Percentiles rank a stretch among this genome's conserved stretches.
These are phyloP conservation scores for Volucella inanis DNA, from an alignment of 2,888 invertebrate species.

Conservation along the genomic window DNA sequence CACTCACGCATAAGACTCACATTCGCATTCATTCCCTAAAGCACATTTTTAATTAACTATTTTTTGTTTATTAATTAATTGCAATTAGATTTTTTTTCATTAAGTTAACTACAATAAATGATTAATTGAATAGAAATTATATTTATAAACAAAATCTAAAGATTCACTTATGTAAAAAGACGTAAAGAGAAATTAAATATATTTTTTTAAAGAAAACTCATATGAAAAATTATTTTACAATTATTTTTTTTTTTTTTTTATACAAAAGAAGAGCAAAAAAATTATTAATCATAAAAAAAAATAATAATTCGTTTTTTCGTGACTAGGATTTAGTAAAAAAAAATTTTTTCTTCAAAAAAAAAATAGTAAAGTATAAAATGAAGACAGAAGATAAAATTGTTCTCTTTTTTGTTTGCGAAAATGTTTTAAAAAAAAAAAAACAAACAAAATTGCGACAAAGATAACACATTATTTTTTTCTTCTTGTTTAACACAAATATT, in stretches of 20 bases:
- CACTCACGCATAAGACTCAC: conserved; percentile 40
- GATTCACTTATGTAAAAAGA: conserved; percentile 17
- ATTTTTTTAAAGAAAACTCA: not conserved
- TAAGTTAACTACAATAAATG: conserved; percentile 38
- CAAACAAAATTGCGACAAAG: conserved; percentile 35
- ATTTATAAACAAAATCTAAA: conserved; percentile 16
- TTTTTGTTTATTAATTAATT: conserved; percentile 26
- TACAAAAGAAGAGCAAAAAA: conserved; percentile 58
- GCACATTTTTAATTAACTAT: conserved; percentile 57
- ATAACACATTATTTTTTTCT: conserved; percentile 63
- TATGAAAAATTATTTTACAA: conserved; percentile 59
- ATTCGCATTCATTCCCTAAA: conserved; percentile 54
- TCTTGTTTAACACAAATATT: conserved; percentile 69
- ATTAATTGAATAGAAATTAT: conserved; percentile 32
- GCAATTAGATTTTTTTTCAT: conserved; percentile 16
- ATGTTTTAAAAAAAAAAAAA: conserved; percentile 25
- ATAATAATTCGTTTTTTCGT: conserved; percentile 72
- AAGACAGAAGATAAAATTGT: conserved; percentile 18
- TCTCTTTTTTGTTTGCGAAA: conserved; percentile 20
- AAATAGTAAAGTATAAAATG: conserved; percentile 6
- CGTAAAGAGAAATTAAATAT: not conserved
- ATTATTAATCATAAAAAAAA: conserved; percentile 53
- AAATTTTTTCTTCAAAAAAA: conserved; percentile 48
- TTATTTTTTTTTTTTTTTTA: conserved; percentile 39
- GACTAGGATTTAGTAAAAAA: conserved; percentile 73